These are phyloP conservation scores for Ptilorrhoa leucosticta DNA, from an alignment of 2,113 vertebrate genomes.

Conservation along the genomic window DNA sequence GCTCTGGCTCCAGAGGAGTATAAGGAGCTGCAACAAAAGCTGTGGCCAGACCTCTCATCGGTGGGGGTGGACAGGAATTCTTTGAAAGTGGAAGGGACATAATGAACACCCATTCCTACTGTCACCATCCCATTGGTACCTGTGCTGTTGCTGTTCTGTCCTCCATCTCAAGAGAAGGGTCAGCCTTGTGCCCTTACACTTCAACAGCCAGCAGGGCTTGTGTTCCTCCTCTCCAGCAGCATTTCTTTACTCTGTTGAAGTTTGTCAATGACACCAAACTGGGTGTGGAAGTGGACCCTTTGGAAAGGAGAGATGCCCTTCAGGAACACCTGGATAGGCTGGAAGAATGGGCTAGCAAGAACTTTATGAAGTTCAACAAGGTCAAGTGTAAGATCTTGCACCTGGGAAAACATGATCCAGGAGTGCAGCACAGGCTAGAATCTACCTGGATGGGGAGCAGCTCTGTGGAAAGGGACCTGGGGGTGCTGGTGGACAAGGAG, in stretches of 20 bases:
- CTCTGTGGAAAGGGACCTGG: background rate
- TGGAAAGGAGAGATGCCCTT: accelerated
- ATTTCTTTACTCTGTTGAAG: background rate
- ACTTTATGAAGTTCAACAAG: background rate
- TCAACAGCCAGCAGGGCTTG: background rate
- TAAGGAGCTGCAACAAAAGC: background rate
- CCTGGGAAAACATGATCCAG: background rate
- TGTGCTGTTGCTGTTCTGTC: background rate
- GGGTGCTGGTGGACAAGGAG: background rate
- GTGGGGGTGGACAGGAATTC: background rate
- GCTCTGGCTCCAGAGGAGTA: background rate
- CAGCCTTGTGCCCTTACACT: background rate
- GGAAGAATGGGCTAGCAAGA: background rate
- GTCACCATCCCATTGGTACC: background rate
- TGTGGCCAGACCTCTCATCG: background rate
- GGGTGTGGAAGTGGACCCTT: background rate
- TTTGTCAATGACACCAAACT: background rate
- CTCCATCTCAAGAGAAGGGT: background rate
- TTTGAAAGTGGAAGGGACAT: background rate
- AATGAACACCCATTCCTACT: background rate
- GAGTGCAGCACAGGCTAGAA: background rate
- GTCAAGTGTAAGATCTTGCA: background rate
- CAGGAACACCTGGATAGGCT: background rate
- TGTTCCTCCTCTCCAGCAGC: background rate
- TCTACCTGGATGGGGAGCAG: background rate